Evolutionary conservation across 2,888 invertebrate species (phyloP).

Genomic region (Drosophila eohydei): DNA sequence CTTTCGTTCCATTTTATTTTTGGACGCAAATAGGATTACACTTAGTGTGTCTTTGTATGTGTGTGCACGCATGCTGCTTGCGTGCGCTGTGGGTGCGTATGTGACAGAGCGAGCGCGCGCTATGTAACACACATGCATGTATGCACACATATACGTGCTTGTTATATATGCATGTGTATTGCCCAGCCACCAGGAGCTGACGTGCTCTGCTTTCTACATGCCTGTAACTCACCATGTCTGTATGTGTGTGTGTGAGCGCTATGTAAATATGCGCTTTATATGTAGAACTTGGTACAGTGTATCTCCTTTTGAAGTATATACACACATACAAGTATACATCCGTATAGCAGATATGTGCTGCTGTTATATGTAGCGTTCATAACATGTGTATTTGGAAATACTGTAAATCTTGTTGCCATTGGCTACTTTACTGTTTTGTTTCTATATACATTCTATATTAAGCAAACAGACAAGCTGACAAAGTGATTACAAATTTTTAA

Average conservation of each 20-base stretch:
- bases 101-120: constrained; percentile 49
- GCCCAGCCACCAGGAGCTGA: constrained; percentile 54
- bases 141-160: not conserved
- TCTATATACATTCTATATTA: constrained; percentile 14
- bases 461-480: not conserved
- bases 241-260: constrained; percentile 1
- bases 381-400: constrained; percentile 38
- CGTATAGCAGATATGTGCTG: constrained; percentile 8
- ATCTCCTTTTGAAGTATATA: constrained; percentile 22
- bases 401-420: constrained; percentile 64
- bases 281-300: constrained; percentile 23
- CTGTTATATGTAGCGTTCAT: not conserved
- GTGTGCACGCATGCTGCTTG: constrained; percentile 57
- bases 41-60: constrained; percentile 30
- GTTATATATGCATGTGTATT: constrained; percentile 7
- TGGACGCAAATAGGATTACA: constrained; percentile 77
- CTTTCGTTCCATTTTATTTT: constrained; percentile 64
- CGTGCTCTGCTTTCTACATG: constrained; percentile 24
- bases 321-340: not conserved
- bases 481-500: not conserved
- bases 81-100: constrained; percentile 50
- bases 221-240: not conserved
- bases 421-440: constrained; percentile 51
- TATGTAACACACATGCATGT: constrained; percentile 30
- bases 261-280: constrained; percentile 5